These are phyloP conservation scores for Eclectus roratus DNA, from an alignment of 2,113 vertebrate species.

Conservation along the genomic window DNA sequence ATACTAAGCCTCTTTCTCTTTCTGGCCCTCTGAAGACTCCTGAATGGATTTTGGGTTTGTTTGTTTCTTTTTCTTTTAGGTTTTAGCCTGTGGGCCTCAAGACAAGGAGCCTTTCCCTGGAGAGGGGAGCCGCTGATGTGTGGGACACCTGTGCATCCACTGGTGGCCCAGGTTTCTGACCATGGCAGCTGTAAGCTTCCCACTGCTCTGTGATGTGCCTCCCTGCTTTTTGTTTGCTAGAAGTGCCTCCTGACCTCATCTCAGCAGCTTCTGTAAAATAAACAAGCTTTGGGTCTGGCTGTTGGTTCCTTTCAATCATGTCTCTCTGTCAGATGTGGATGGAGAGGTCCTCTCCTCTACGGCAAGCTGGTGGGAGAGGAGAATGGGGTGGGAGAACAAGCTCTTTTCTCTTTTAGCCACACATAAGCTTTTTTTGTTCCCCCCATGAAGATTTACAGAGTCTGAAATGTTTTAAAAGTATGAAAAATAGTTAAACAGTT, in stretches of 20 bases:
- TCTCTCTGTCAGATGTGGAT: not conserved
- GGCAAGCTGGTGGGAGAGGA: not conserved
- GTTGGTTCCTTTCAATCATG: not conserved
- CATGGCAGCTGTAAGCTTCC: accelerated
- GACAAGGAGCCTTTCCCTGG: not conserved
- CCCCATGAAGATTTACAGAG: not conserved
- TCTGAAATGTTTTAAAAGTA: not conserved
- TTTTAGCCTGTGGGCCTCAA: not conserved
- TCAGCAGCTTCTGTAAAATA: not conserved
- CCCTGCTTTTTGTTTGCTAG: not conserved
- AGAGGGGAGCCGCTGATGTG: accelerated
- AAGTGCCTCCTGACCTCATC: not conserved
- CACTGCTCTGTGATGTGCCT: not conserved
- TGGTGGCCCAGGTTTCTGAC: not conserved
- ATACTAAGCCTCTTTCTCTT: not conserved
- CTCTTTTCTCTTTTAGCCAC: not conserved
- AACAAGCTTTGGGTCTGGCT: not conserved
- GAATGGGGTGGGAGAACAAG: accelerated
- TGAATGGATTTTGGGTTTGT: not conserved
- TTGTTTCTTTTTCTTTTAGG: not conserved
- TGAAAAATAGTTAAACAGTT: not conserved
- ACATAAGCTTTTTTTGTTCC: not conserved
- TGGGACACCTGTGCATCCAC: accelerated
- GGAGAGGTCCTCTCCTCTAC: not conserved
- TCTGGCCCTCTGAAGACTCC: not conserved